Evolutionary conservation across 2,888 invertebrate species (phyloP).

Genomic region (Frankliniella intonsa): DNA sequence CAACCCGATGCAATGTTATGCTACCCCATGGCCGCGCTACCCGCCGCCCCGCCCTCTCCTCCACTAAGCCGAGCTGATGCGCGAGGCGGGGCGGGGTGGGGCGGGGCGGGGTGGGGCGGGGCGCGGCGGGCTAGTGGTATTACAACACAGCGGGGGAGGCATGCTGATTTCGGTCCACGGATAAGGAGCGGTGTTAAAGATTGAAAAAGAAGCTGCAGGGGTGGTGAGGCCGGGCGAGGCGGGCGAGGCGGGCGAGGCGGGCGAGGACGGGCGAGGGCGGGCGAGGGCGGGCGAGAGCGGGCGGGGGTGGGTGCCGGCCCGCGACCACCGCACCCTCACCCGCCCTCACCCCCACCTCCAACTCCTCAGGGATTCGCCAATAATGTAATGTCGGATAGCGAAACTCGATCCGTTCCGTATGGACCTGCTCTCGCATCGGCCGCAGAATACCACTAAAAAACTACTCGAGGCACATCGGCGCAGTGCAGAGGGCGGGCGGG

Average conservation of each 20-base stretch:
- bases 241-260: too few species aligned
- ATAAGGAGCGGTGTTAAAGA: neutral
- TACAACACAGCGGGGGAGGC: neutral
- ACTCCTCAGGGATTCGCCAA: neutral
- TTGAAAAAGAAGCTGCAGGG: neutral
- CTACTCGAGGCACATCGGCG: too few species aligned
- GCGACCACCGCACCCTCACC: neutral
- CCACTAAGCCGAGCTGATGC: too few species aligned
- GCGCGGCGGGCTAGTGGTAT: neutral
- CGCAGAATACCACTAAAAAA: too few species aligned
- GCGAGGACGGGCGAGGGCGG: too few species aligned
- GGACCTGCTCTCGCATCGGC: too few species aligned
- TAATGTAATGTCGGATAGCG: neutral
- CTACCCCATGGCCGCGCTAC: neutral
- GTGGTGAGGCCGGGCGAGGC: too few species aligned
- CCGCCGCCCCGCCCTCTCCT: neutral
- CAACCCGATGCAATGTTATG: slow-evolving; percentile 17
- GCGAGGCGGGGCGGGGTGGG: neutral
- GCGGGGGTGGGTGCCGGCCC: neutral
- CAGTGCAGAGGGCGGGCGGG: too few species aligned
- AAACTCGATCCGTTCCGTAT: neutral
- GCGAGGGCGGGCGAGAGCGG: too few species aligned
- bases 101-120: neutral
- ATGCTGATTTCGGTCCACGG: neutral
- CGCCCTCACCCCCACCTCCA: neutral